A percentile compares a stretch with the other conserved stretches of the same genome.
phyloP scores from a whole-genome alignment of 2,888 invertebrate species.

The Anticlea derivata region DNA sequence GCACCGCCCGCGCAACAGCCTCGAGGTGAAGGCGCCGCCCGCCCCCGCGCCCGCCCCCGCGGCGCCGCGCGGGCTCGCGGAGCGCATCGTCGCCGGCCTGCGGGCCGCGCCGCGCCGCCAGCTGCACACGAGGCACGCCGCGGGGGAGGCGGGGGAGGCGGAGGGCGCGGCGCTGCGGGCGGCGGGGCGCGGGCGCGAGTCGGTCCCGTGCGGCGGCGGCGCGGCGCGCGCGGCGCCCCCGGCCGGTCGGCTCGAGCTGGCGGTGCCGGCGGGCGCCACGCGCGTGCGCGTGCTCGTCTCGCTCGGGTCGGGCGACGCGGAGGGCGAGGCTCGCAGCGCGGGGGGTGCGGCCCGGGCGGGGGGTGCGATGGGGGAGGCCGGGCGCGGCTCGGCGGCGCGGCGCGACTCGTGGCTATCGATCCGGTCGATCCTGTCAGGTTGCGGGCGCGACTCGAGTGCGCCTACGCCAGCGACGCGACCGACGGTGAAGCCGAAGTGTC shows the following conservation, averaged over 20 bases:
- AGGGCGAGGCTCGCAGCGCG: background rate
- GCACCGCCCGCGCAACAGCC: conserved; percentile 51
- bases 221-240: background rate
- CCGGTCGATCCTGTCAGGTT: conserved; percentile 35
- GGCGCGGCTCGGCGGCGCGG: background rate
- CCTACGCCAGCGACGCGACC: background rate
- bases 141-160: conserved; percentile 27
- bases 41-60: background rate
- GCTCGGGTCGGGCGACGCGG: background rate
- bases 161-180: conserved; percentile 29
- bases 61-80: conserved; percentile 12
- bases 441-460: conserved; percentile 2
- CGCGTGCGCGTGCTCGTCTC: conserved; percentile 8
- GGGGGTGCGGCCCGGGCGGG: conserved; percentile 3
- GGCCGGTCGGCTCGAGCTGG: conserved; percentile 7
- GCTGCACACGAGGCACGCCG: conserved; percentile 36
- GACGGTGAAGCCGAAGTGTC: background rate
- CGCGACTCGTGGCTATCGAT: conserved; percentile 41
- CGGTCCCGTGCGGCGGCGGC: background rate
- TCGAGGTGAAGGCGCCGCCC: conserved; percentile 43
- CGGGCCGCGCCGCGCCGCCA: conserved; percentile 15
- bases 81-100: conserved; percentile 38
- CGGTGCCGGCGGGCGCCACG: conserved; percentile 5
- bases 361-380: background rate
- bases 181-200: conserved; percentile 49